Evolutionary conservation across 1,140 invertebrate species (phyloP), one percentile per base, ranked within the genome.

Genomic region (Cyclargus thomasi): DNA sequence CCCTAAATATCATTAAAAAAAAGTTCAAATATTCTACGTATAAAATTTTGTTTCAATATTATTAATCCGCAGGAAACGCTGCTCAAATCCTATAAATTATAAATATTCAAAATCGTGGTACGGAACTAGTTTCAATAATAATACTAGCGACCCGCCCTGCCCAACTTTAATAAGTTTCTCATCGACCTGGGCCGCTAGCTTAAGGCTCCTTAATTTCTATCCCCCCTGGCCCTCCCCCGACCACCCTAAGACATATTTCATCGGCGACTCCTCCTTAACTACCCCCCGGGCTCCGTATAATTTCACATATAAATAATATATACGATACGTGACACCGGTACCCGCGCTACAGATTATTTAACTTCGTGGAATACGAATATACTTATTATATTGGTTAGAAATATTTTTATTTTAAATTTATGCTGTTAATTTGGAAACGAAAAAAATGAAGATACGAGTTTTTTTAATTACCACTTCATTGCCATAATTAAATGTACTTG

Each of bases 171-270:
- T 80, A 82, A 83, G 81, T 82, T 80, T 77, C 74, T 68, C 74
- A 83, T 81, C 80, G 78, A 76, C 73, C 76, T 73, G 73, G 70
- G 71, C 76, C 78, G 68, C 73, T 76, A 79, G 86, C 84, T 86
- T 86, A 86, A 85, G 86, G 84, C 82, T 74, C 86, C 86, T 85
- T 85, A 82, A 80, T 80, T 70, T 74, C 67, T 65, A 63, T 71
- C 76, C 67, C 35, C 59, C 64, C 67, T 63, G 47, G 29, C 39
- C 74, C 68, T 71, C 75, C 70, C 69, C 65, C 53, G 53, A 69
- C 75, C 64, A 47, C 82, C 82, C 76, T 70, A 88, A 88, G 86
- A 87, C 85, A 88, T 88, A 89, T 89, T 89, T 89, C 85, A 87
- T 89, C 83, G 81, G 78, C 62, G 79, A 81, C 82, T 82, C 81